phyloP scores from a whole-genome alignment of 2,888 invertebrate genomes.

The Trissolcus japonicus region DNA sequence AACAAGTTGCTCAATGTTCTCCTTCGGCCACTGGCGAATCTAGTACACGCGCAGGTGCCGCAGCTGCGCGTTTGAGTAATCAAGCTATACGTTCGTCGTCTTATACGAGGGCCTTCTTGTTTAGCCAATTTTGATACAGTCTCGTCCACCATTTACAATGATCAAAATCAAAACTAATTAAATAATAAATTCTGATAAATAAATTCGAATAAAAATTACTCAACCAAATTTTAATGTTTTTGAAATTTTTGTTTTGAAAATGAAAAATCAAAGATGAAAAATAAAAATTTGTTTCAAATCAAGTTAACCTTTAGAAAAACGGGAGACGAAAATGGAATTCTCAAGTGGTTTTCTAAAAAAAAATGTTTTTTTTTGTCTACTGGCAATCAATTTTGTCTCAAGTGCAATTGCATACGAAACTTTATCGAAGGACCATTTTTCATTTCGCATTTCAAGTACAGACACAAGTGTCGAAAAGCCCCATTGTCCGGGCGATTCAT shows the following conservation, averaged over 20 bases:
- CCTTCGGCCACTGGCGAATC: conserved; percentile 57
- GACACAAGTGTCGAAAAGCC: conserved; percentile 19
- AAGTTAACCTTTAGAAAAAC: not conserved
- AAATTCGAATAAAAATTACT: too few species aligned
- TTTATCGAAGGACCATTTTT: conserved; percentile 4
- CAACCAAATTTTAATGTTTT: not conserved
- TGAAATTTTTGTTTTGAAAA: too few species aligned
- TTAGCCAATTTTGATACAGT: conserved; percentile 23
- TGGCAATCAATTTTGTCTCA: not conserved
- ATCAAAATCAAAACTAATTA: not conserved
- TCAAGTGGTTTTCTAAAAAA: not conserved
- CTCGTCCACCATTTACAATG: not conserved
- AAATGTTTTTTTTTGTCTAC: not conserved
- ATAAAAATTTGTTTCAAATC: not conserved
- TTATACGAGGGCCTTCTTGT: conserved; percentile 39
- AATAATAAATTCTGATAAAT: not conserved
- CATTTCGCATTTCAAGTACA: conserved; percentile 4
- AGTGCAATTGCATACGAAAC: not conserved
- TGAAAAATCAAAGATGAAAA: not conserved
- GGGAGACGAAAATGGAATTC: not conserved
- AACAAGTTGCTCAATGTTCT: conserved; percentile 57
- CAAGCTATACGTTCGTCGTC: conserved; percentile 52
- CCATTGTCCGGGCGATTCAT: conserved; percentile 7
- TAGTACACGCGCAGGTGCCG: conserved; percentile 58
- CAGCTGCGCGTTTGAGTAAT: conserved; percentile 56